Evolutionary conservation across 37 sponge, comb jelly and placozoan species (phyloP), one percentile per base, ranked within the genome.

Genomic region (Halisarca cf. caerulea): DNA sequence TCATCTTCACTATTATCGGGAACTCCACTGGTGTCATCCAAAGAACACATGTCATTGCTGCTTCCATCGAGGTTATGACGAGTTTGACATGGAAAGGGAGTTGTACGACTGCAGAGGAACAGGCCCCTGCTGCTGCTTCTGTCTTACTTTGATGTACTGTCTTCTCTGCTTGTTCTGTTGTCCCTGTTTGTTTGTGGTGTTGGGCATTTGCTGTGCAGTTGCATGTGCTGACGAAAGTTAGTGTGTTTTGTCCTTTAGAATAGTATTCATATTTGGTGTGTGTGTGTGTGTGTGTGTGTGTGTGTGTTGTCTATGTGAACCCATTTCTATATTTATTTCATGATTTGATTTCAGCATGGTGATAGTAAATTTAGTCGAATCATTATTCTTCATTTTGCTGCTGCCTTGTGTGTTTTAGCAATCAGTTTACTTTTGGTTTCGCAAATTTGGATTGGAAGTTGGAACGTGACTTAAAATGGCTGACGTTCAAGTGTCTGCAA

Each of bases 21-120:
- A 61, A 4, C 64, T 61, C 15, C 64, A 61, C 30, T 61, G 64
- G 20, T 61, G 64, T 27, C 64, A 61, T 61, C 64, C 64, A 7
- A 61, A 15, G 64, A 61, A 61, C 64, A 27, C 30, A 9, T 61
- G 64, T 15, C 64, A 61, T 27, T 61, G 64, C 64, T 61, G 64
- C 30, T 61, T 23, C 30, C 64, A 61, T 27, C 64, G 64, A 20
- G 64, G 64, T 7, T 61, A 21, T 27, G 24, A 61, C 15, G 4
- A 4, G 20, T 61, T 28, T 15, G 64, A 23, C 6, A 23, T 23
- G 5, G 64, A 61, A 23, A 61, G 64, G 30, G 30, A 27, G 24
- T 5, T 27, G 5, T 28, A 23, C 30, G 24, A 23, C n/a, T 28
- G 24, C 15, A 7, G 24, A 20, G 64, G 64, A 61, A 61, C 28